Conservation (phyloP, 2,797 vertebrate species). For the Girardinus metallicus region DNA sequence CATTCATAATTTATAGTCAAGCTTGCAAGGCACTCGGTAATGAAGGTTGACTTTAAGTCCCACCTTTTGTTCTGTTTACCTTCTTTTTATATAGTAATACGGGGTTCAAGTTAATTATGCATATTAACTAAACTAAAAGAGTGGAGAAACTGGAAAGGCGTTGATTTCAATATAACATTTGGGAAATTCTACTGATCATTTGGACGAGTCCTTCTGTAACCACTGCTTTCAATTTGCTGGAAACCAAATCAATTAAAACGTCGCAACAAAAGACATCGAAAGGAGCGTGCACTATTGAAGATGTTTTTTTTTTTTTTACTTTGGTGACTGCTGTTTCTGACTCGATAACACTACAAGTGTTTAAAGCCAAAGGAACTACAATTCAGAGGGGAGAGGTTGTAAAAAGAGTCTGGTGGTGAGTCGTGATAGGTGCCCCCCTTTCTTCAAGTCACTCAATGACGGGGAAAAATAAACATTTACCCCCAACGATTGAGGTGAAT, state of each 20-base stretch:
- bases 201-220: constrained; percentile 4
- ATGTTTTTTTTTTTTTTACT: background rate
- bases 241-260: background rate
- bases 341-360: background rate
- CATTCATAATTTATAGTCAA: constrained; percentile 39
- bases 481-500: constrained; percentile 3
- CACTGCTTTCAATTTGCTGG: background rate
- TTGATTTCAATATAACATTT: background rate
- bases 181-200: background rate
- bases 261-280: background rate
- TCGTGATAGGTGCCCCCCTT: constrained; percentile 40
- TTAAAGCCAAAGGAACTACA: background rate
- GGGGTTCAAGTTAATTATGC: constrained; percentile 14
- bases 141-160: background rate
- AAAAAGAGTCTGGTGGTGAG: constrained; percentile 9
- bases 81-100: background rate
- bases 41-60: constrained; percentile 24
- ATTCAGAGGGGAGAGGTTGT: constrained; percentile 9
- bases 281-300: background rate
- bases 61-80: background rate
- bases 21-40: constrained; percentile 15
- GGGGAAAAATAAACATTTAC: constrained; percentile 26
- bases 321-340: background rate
- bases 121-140: constrained; percentile 8
- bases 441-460: constrained; percentile 16